Percentiles rank a stretch among this genome's conserved stretches.
Conservation (phyloP, 2,888 invertebrate species). For the Ennomos erosarius region DNA sequence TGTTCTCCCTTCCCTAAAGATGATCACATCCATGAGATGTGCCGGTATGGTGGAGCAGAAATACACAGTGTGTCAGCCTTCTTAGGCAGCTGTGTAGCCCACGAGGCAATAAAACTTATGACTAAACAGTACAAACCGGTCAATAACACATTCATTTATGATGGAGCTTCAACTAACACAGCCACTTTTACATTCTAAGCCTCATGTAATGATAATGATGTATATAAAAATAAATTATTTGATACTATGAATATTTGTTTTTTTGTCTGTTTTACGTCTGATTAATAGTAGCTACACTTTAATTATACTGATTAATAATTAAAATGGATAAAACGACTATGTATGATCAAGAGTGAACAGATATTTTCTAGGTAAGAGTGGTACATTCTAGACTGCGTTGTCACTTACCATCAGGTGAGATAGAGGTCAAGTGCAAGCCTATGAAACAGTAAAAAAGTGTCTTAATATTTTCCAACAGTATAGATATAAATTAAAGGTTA, state of each 20-base stretch:
- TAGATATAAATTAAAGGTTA: too few relatives aligned
- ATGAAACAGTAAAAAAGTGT: too few relatives aligned
- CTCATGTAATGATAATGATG: too few relatives aligned
- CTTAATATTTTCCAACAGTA: too few relatives aligned
- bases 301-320: too few relatives aligned
- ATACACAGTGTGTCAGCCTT: constrained; percentile 97
- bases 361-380: too few relatives aligned
- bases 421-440: too few relatives aligned
- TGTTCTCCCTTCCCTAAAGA: constrained; percentile 92
- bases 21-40: constrained; percentile 97
- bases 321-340: too few relatives aligned
- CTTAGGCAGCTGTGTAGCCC: constrained; percentile 96
- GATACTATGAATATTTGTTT: constrained; percentile 15
- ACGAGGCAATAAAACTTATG: constrained; percentile 97
- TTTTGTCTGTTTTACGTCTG: not conserved
- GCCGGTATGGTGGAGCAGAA: constrained; percentile 97
- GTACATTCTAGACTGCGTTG: too few relatives aligned
- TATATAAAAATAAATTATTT: constrained; percentile 47
- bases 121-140: constrained; percentile 98
- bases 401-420: too few relatives aligned
- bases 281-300: not conserved
- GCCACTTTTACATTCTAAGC: constrained; percentile 90
- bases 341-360: too few relatives aligned
- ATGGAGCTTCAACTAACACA: constrained; percentile 95
- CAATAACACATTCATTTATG: constrained; percentile 97